These are phyloP conservation scores for Leucophenga montana DNA, from an alignment of 2,888 invertebrate genomes.

Conservation along the genomic window DNA sequence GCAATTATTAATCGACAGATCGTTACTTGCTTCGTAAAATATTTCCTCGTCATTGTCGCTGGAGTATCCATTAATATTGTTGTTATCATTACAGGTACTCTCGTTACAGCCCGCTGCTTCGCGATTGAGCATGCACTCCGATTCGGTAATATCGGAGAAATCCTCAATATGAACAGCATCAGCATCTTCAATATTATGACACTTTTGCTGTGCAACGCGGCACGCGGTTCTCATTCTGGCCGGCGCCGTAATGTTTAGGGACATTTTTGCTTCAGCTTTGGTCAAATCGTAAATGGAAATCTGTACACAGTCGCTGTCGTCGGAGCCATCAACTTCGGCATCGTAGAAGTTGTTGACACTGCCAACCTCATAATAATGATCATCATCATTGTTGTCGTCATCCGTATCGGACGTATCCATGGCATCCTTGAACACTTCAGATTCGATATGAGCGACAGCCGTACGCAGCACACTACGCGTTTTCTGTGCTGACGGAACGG, in stretches of 20 bases:
- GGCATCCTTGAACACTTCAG: not conserved
- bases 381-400: not conserved
- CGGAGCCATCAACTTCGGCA: not conserved
- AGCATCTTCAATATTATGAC: no score
- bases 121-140: no score
- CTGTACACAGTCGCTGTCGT: not conserved
- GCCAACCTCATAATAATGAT: no score
- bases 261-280: not conserved
- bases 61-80: not conserved
- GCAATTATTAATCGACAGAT: slow-evolving; percentile 10
- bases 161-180: no score
- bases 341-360: no score
- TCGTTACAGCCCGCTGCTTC: no score
- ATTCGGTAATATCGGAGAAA: no score
- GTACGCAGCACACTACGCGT: no score
- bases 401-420: not conserved
- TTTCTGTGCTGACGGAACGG: not conserved
- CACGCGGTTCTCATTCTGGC: not conserved
- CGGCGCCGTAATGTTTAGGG: not conserved
- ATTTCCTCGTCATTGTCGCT: slow-evolving; percentile 9
- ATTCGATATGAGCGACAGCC: not conserved
- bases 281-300: not conserved
- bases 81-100: not conserved
- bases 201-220: no score
- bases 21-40: slow-evolving; percentile 13